These are phyloP conservation scores for Pantherophis vulpinus DNA, from an alignment of 2,797 vertebrate genomes.

Conservation along the genomic window DNA sequence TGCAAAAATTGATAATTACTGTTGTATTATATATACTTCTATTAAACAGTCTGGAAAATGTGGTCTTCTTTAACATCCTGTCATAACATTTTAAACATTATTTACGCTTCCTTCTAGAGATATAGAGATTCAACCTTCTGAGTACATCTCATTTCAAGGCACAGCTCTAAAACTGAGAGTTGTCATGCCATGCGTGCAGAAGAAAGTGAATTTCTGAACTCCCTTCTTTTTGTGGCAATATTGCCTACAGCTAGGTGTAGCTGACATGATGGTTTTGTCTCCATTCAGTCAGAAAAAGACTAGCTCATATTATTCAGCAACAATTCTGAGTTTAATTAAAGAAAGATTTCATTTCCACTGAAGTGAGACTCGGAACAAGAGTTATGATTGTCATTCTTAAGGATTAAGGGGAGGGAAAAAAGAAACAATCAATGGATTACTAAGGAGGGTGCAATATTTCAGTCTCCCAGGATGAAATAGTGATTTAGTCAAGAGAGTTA, in stretches of 20 bases:
- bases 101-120: background rate
- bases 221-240: background rate
- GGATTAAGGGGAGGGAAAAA: background rate
- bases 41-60: background rate
- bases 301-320: background rate
- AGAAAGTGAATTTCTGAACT: background rate
- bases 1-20: background rate
- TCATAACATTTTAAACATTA: background rate
- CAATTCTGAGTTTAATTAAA: slow-evolving; percentile 10
- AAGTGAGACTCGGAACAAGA: background rate
- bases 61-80: background rate
- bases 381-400: slow-evolving; percentile 9
- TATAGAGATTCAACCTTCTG: background rate
- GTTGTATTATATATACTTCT: background rate
- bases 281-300: background rate
- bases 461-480: background rate
- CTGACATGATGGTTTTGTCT: background rate
- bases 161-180: background rate
- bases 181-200: background rate
- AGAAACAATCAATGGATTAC: slow-evolving; percentile 7
- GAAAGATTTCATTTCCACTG: slow-evolving; percentile 1
- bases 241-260: background rate
- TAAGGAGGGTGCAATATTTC: background rate
- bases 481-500: background rate
- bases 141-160: background rate